Conservation (phyloP, 2,888 invertebrate species). For the Mythimna pallens region DNA sequence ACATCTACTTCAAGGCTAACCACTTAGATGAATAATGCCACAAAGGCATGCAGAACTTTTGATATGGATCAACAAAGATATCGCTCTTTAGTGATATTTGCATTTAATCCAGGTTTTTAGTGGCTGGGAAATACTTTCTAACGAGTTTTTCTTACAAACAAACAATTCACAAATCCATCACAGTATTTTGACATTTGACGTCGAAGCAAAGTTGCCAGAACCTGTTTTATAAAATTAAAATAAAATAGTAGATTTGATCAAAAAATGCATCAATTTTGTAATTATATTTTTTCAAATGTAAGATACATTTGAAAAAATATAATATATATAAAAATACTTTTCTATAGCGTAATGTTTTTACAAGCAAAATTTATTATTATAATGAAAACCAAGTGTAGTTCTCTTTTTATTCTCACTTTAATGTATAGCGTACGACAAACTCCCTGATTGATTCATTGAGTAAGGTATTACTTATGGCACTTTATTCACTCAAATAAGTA, state of each 20-base stretch:
- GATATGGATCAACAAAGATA: conserved; percentile 67
- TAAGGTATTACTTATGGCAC: neutral
- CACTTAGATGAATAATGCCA: conserved; percentile 84
- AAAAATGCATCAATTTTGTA: neutral
- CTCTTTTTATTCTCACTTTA: neutral
- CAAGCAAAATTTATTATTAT: neutral
- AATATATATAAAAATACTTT: too few species aligned
- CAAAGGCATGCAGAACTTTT: conserved; percentile 74
- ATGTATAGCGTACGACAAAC: neutral
- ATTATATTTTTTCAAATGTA: neutral
- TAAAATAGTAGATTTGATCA: conserved; percentile 2
- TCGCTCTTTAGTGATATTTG: conserved; percentile 66
- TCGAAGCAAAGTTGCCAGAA: conserved; percentile 50
- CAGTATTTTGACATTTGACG: conserved; percentile 86
- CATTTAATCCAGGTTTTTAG: conserved; percentile 72
- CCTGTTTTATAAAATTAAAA: neutral
- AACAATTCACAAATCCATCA: conserved; percentile 87
- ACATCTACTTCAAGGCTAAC: conserved; percentile 91
- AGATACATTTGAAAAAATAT: too few species aligned
- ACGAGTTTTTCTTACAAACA: conserved; percentile 86
- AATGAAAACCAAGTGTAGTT: neutral
- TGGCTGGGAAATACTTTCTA: conserved; percentile 83
- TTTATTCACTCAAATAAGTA: neutral
- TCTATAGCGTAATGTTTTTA: neutral
- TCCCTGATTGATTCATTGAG: neutral